Conservation (phyloP, 2,113 vertebrate species). For the Otus sunia region DNA sequence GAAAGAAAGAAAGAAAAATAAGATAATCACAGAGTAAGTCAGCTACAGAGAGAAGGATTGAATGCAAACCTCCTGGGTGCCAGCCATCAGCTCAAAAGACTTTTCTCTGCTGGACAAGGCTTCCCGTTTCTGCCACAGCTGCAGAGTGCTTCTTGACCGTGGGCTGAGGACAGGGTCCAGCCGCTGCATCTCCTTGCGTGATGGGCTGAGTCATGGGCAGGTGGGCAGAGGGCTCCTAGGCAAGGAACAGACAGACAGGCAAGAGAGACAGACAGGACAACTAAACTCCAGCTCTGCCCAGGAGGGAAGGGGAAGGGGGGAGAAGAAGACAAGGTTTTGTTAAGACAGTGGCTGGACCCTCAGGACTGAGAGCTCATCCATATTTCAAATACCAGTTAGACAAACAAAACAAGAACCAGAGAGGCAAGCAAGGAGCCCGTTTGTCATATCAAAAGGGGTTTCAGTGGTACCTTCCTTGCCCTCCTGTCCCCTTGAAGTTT, state of each 20-base stretch:
- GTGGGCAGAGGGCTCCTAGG: not conserved
- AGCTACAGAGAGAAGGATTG: not conserved
- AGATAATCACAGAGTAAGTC: not conserved
- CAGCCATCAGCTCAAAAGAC: accelerated
- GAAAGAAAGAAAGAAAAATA: not conserved
- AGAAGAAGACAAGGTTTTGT: not conserved
- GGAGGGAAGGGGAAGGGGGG: not conserved
- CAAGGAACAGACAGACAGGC: not conserved
- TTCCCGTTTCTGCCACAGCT: not conserved
- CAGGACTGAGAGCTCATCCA: constrained; percentile 63
- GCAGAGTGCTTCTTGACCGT: accelerated
- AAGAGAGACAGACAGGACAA: not conserved
- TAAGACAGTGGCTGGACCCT: constrained; percentile 13
- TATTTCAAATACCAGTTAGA: constrained; percentile 71
- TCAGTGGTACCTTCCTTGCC: constrained; percentile 62
- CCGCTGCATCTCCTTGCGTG: not conserved
- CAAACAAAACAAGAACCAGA: constrained; percentile 75
- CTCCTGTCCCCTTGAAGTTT: constrained; percentile 71
- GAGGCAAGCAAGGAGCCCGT: constrained; percentile 66
- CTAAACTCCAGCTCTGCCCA: not conserved
- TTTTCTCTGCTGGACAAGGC: too few species aligned
- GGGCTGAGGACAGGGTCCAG: not conserved
- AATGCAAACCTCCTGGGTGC: not conserved
- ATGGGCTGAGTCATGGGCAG: not conserved
- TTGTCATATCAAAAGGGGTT: constrained; percentile 77